phyloP scores from a whole-genome alignment of 1,140 invertebrate species.

The Penaeus indicus region DNA sequence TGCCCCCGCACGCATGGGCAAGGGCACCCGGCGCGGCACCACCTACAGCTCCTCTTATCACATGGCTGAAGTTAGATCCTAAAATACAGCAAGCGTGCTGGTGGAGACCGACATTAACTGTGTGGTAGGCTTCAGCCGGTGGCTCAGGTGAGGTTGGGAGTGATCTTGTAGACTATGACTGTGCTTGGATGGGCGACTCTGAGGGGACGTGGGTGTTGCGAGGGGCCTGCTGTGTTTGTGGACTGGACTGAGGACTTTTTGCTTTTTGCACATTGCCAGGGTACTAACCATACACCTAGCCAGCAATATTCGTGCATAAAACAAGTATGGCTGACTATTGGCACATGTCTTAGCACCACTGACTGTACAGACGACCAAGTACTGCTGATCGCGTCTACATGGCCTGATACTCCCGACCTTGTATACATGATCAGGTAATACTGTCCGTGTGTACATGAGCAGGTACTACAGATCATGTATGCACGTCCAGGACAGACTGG shows the following conservation, averaged over 20 bases:
- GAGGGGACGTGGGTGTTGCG: slow-evolving; percentile 48
- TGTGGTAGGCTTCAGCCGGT: slow-evolving; percentile 62
- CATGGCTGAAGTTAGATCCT: slow-evolving; percentile 65
- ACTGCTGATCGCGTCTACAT: too few relatives aligned
- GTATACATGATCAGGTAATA: slow-evolving; percentile 35
- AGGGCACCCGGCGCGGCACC: slow-evolving; percentile 42
- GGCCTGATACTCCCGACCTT: neutral
- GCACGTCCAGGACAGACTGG: too few relatives aligned
- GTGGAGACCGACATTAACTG: slow-evolving; percentile 65
- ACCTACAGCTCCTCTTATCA: slow-evolving; percentile 62
- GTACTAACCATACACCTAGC: too few relatives aligned
- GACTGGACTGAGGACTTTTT: slow-evolving; percentile 40
- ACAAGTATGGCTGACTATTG: too few relatives aligned
- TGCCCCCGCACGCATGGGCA: slow-evolving; percentile 11
- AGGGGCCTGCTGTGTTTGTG: slow-evolving; percentile 50
- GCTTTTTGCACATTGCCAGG: too few relatives aligned
- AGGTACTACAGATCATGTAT: neutral
- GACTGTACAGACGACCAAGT: too few relatives aligned
- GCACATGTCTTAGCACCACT: too few relatives aligned
- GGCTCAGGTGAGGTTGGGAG: slow-evolving; percentile 52
- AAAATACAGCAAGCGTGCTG: slow-evolving; percentile 65
- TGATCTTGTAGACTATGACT: slow-evolving; percentile 50
- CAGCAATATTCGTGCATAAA: too few relatives aligned
- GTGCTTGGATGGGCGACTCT: slow-evolving; percentile 60
- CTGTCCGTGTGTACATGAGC: slow-evolving; percentile 24